phyloP scores from a whole-genome alignment of 2,888 invertebrate genomes.

The Tuta absoluta region DNA sequence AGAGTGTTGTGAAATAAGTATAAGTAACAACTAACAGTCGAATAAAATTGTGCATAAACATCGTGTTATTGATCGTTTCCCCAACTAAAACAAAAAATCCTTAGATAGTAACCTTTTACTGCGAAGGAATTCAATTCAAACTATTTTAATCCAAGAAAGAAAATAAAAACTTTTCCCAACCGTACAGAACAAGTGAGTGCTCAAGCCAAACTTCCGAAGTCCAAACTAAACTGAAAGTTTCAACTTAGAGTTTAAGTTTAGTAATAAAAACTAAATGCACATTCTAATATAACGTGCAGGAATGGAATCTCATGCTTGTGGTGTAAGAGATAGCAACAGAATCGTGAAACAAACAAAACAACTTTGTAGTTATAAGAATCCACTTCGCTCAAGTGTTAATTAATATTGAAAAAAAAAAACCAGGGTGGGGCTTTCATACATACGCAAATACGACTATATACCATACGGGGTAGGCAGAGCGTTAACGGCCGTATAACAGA shows the following conservation, averaged over 20 bases:
- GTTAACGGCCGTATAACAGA: too few species aligned
- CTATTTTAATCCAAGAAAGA: slow-evolving; percentile 19
- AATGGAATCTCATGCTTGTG: neutral
- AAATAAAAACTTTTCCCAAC: slow-evolving; percentile 14
- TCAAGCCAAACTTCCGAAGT: slow-evolving; percentile 12
- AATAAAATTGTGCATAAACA: too few species aligned
- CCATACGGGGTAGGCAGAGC: too few species aligned
- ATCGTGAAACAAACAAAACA: neutral
- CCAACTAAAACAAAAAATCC: neutral
- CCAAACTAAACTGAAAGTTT: slow-evolving; percentile 9
- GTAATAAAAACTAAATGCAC: slow-evolving; percentile 29
- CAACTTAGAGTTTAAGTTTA: slow-evolving; percentile 17
- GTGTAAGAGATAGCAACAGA: neutral
- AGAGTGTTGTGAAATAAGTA: too few species aligned
- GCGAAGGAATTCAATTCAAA: slow-evolving; percentile 12
- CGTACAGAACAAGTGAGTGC: slow-evolving; percentile 12
- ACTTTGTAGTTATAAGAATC: neutral
- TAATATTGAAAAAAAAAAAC: too few species aligned
- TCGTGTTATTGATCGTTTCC: too few species aligned
- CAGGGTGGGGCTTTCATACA: too few species aligned
- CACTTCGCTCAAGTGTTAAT: too few species aligned
- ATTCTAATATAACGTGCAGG: slow-evolving; percentile 28
- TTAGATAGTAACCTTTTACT: neutral
- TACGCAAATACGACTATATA: too few species aligned
- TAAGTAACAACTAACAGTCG: too few species aligned